phyloP scores from a whole-genome alignment of 2,888 invertebrate species.

The Drosophila heteroneura region DNA sequence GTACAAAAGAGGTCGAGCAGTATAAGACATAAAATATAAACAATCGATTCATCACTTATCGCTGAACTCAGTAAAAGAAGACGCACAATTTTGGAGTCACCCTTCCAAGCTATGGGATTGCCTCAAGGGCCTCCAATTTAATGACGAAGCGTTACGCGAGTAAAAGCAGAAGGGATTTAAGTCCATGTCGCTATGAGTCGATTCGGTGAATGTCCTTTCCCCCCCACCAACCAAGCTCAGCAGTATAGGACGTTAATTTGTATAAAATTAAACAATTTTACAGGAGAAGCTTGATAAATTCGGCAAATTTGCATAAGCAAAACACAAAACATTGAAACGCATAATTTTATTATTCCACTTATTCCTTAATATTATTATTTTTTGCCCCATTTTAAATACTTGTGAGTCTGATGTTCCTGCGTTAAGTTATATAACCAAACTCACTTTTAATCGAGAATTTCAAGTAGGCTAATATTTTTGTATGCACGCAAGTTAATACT shows the following conservation, averaged over 20 bases:
- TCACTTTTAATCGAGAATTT: neutral
- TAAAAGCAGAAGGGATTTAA: neutral
- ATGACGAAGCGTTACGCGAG: no score
- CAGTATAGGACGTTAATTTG: neutral
- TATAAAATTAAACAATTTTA: neutral
- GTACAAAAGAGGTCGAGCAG: neutral
- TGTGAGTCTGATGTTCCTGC: neutral
- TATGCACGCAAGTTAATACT: no score
- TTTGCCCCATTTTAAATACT: neutral
- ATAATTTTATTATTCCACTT: neutral
- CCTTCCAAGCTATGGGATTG: no score
- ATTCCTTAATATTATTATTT: neutral
- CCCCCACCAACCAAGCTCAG: neutral
- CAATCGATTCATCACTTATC: neutral
- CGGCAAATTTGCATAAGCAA: neutral
- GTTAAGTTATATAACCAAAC: neutral
- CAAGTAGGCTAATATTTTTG: neutral
- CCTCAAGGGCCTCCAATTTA: neutral
- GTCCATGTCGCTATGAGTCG: neutral
- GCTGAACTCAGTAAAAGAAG: neutral
- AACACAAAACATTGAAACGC: neutral
- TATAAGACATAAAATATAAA: neutral
- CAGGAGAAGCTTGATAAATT: neutral
- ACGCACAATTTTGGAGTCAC: no score
- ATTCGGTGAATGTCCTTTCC: neutral